A percentile compares a stretch with the other conserved stretches of the same genome.
Evolutionary conservation across 2,113 vertebrate species (phyloP).

Genomic region (Myxocyprinus asiaticus): DNA sequence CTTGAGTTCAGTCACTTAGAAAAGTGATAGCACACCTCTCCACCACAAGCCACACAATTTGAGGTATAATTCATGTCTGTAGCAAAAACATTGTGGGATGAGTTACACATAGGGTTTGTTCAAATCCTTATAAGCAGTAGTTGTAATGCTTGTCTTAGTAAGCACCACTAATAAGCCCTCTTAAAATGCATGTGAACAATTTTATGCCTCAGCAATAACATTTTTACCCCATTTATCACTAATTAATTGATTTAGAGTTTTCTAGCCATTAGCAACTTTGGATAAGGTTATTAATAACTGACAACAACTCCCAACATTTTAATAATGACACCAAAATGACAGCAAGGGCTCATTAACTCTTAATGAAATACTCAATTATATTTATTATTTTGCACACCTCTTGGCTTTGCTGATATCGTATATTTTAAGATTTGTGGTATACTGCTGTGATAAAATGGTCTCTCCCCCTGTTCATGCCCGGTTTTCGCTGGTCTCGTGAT

Average conservation of each 20-base stretch:
- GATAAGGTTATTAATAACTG: constrained; percentile 22
- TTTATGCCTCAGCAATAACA: constrained; percentile 15
- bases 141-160: too few relatives aligned
- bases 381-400: constrained; percentile 14
- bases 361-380: not conserved
- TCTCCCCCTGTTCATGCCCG: constrained; percentile 3
- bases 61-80: too few relatives aligned
- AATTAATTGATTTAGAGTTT: constrained; percentile 33
- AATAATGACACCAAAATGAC: not conserved
- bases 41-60: too few relatives aligned
- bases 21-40: too few relatives aligned
- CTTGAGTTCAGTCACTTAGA: too few relatives aligned
- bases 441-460: constrained; percentile 56
- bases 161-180: not conserved
- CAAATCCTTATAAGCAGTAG: too few relatives aligned
- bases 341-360: constrained; percentile 19
- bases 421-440: constrained; percentile 37
- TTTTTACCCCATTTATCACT: constrained; percentile 23
- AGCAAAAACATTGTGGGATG: too few relatives aligned
- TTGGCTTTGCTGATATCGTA: constrained; percentile 62
- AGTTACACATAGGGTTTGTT: too few relatives aligned
- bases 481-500: constrained; percentile 15
- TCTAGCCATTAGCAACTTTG: constrained; percentile 8
- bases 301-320: constrained; percentile 4
- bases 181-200: constrained; percentile 23